Percentiles rank a stretch among this genome's conserved stretches.
Conservation (phyloP, 2,113 vertebrate genomes). For the Arizona elegans region DNA sequence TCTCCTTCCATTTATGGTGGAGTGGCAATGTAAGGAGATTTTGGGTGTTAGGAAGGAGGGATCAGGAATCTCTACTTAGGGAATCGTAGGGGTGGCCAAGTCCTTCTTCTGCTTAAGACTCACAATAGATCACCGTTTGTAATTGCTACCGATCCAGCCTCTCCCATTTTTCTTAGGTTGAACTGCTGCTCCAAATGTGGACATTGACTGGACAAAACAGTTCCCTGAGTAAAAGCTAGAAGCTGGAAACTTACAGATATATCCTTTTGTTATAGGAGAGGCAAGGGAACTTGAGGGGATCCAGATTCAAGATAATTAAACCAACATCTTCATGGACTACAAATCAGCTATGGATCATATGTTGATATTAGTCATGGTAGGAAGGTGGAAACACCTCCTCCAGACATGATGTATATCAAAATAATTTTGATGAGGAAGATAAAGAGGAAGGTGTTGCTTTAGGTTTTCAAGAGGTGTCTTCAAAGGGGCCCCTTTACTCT, state of each 20-base stretch:
- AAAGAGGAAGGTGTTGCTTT: no score
- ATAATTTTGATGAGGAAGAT: no score
- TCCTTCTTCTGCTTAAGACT: neutral
- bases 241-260: neutral
- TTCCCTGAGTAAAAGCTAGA: neutral
- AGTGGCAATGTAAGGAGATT: neutral
- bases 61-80: neutral
- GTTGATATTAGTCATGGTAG: no score
- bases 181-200: neutral
- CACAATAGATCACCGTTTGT: neutral
- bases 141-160: neutral
- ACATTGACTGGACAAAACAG: neutral
- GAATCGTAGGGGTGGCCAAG: accelerated
- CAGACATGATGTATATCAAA: no score
- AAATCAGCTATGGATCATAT: no score
- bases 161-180: neutral
- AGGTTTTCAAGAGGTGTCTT: no score
- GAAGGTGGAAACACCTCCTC: no score
- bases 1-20: neutral
- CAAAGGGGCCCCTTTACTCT: no score
- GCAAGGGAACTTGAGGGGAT: no score
- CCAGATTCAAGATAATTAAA: no score
- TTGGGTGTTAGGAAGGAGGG: neutral
- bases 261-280: no score
- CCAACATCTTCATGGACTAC: no score